Percentiles rank a stretch among this genome's conserved stretches.
These are phyloP conservation scores for Coelopa frigida DNA, from an alignment of 1,140 invertebrate genomes.

Conservation along the genomic window DNA sequence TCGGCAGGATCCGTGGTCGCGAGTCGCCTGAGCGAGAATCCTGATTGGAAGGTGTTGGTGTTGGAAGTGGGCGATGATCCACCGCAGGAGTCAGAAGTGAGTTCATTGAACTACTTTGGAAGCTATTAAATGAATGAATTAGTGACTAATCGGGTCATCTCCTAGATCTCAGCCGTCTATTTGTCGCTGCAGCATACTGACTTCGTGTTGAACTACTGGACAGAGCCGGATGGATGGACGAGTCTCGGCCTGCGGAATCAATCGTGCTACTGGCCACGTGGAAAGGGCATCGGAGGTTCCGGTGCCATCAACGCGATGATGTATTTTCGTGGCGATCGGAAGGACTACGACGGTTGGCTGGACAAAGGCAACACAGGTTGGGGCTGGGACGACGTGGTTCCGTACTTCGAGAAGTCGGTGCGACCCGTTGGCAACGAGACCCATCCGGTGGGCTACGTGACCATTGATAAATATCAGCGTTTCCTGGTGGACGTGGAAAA, in stretches of 20 bases:
- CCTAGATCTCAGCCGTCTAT: constrained; percentile 50
- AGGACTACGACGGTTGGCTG: constrained; percentile 54
- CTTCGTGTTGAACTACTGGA: constrained; percentile 62
- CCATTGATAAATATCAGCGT: constrained; percentile 5
- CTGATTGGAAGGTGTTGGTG: constrained; percentile 50
- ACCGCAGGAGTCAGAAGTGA: constrained; percentile 47
- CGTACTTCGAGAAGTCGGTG: constrained; percentile 26
- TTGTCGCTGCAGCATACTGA: constrained; percentile 46
- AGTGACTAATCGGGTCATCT: background rate
- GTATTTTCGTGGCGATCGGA: constrained; percentile 30
- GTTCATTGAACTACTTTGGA: constrained; percentile 1
- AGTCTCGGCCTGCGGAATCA: constrained; percentile 49
- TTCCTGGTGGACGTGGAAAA: constrained; percentile 5
- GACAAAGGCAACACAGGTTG: constrained; percentile 44
- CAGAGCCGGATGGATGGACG: constrained; percentile 51
- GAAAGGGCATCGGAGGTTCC: constrained; percentile 67
- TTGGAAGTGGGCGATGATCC: constrained; percentile 56
- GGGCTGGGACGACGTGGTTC: constrained; percentile 32
- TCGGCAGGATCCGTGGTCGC: constrained; percentile 58
- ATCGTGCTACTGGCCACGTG: constrained; percentile 59
- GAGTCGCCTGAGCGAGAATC: constrained; percentile 50
- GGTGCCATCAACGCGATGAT: constrained; percentile 76
- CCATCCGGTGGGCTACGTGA: constrained; percentile 11
- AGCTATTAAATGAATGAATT: too few species aligned
- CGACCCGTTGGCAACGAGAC: constrained; percentile 37